A percentile compares a stretch with the other conserved stretches of the same genome.
Evolutionary conservation across 2,888 invertebrate species (phyloP).

Genomic region (Acronicta alni): DNA sequence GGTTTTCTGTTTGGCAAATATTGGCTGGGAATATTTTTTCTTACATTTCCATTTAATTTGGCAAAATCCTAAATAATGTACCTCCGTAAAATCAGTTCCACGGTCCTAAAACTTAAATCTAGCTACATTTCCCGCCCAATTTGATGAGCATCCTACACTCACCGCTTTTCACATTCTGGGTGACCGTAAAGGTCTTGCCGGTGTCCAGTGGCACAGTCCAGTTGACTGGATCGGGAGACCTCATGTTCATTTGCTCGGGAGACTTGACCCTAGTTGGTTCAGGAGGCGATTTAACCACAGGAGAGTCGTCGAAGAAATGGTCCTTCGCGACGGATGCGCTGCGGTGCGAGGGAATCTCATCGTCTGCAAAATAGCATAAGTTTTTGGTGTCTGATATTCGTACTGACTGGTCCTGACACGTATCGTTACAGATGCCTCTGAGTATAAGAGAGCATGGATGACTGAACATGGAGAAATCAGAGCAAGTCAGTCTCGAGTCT

Average conservation of each 20-base stretch:
- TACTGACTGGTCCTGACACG: constrained; percentile 16
- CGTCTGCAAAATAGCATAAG: constrained; percentile 66
- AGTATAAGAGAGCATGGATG: background rate
- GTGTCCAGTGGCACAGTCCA: constrained; percentile 98
- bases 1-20: background rate
- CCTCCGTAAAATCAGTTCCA: constrained; percentile 60
- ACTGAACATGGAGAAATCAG: background rate
- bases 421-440: constrained; percentile 50
- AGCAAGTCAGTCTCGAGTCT: background rate
- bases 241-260: constrained; percentile 97
- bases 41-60: background rate
- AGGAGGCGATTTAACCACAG: constrained; percentile 96
- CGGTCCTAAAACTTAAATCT: constrained; percentile 55
- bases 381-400: constrained; percentile 8
- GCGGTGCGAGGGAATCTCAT: constrained; percentile 84
- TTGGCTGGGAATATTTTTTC: background rate
- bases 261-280: constrained; percentile 98
- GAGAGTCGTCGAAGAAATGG: constrained; percentile 87
- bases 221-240: constrained; percentile 97
- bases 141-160: constrained; percentile 78
- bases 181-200: constrained; percentile 97
- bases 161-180: constrained; percentile 95
- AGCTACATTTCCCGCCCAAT: constrained; percentile 72
- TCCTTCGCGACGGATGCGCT: constrained; percentile 87
- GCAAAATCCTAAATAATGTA: background rate